Evolutionary conservation across 2,888 invertebrate genomes (phyloP), one percentile per base, ranked within the genome.

Genomic region (Eristalis intricaria): DNA sequence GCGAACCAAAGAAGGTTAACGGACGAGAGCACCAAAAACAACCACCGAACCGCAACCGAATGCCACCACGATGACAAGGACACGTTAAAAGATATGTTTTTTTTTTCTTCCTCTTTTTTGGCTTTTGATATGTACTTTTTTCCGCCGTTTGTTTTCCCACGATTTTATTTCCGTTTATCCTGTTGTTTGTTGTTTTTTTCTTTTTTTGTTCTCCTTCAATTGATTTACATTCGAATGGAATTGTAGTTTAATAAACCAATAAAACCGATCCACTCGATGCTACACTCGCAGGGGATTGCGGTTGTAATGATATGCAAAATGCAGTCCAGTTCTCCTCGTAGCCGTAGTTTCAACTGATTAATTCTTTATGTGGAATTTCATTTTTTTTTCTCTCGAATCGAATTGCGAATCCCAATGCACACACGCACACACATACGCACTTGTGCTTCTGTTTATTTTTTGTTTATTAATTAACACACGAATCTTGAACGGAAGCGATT

Each of bases 251-350:
- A 26, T n/a, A 35, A 74, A 70, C 40, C 56, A 58, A 56, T 56
- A 60, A 23, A 56, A 32, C 35, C 76, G 61, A 56, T 43, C 71
- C 69, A 85, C 77, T 74, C 80, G 10, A 32, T 50, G 50, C 5
- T 19, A 8, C 7, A 19, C 64, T 23, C 58, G 22, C 40, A 71
- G 65, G 74, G 74, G 71, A 66, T 69, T 69, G 69, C 29, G 66
- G 64, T 35, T 60, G 50, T 86, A 83, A 87, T 87, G 84, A 87
- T 76, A 87, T 87, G 83, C 79, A 76, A 60, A 75, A 75, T 63
- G 63, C 50, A 70, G 66, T 43, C 22, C 58, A 50, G 10, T 40
- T 7, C 29, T 22, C 26, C 77, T 60, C 69, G 69, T 60, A 65
- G 40, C 35, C 56, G 63, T 32, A 63, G 66, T 65, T 69, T 77